Conservation (phyloP, 2,113 vertebrate species). For the Lepisosteus osseus region DNA sequence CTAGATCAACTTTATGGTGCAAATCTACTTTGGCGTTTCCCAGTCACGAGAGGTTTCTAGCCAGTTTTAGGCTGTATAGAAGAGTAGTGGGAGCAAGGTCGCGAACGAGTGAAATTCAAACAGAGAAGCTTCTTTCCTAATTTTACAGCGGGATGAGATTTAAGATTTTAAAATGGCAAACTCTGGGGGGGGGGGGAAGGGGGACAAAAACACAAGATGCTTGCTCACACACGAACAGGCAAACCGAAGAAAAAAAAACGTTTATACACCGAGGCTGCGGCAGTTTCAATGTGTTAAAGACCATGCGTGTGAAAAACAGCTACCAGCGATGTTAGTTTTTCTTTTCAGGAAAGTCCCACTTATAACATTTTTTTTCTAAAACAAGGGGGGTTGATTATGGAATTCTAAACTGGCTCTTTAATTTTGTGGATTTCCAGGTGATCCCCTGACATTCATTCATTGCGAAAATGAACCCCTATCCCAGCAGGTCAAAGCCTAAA, state of each 20-base stretch:
- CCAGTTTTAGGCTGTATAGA: slow-evolving; percentile 53
- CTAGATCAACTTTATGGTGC: slow-evolving; percentile 68
- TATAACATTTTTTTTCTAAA: neutral
- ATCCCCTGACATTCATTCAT: too few relatives aligned
- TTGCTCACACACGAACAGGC: neutral
- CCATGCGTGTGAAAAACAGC: too few relatives aligned
- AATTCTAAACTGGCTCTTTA: too few relatives aligned
- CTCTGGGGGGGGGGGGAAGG: neutral
- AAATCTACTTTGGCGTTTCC: slow-evolving; percentile 50
- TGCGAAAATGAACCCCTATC: too few relatives aligned
- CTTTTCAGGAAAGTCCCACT: neutral
- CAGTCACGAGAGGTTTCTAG: slow-evolving; percentile 47
- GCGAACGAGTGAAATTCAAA: neutral
- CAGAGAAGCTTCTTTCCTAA: slow-evolving; percentile 26
- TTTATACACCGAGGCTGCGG: neutral
- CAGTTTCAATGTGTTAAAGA: too few relatives aligned
- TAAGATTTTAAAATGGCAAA: too few relatives aligned
- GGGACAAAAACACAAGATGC: neutral
- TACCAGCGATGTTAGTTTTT: neutral
- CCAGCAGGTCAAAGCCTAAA: too few relatives aligned
- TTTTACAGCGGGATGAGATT: too few relatives aligned
- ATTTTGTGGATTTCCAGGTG: too few relatives aligned
- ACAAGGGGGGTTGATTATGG: too few relatives aligned
- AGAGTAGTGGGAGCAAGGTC: neutral
- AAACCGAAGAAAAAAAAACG: neutral